Percentiles rank a stretch among this genome's conserved stretches.
Evolutionary conservation across 2,113 vertebrate genomes (phyloP).

Genomic region (Zeus faber): DNA sequence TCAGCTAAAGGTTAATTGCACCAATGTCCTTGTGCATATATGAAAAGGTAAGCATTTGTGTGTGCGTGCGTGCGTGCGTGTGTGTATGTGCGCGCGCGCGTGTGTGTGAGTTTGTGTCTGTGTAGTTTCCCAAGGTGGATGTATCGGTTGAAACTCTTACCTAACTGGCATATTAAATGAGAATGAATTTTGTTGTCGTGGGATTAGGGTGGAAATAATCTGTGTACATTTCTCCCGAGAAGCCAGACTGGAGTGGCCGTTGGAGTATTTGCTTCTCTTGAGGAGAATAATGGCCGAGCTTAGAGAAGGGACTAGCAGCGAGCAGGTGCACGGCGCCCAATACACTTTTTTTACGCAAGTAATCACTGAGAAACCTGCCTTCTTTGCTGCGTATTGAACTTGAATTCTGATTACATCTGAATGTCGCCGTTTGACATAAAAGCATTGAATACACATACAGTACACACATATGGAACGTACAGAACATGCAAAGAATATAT

Average conservation of each 20-base stretch:
- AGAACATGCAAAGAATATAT: too few relatives aligned
- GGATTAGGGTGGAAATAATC: conserved; percentile 70
- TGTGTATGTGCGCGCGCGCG: conserved; percentile 1
- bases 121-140: conserved; percentile 26
- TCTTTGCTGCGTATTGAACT: too few relatives aligned
- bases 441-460: too few relatives aligned
- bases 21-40: conserved; percentile 63
- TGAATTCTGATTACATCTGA: too few relatives aligned
- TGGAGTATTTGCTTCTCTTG: conserved; percentile 58
- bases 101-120: background rate
- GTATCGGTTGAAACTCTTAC: conserved; percentile 53
- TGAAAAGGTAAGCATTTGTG: conserved; percentile 32
- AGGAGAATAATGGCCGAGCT: conserved; percentile 17
- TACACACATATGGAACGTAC: too few relatives aligned
- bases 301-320: conserved; percentile 34
- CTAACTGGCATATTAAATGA: conserved; percentile 49
- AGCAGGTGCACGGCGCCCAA: conserved; percentile 70
- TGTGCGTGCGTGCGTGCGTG: conserved; percentile 29
- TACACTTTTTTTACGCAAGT: too few relatives aligned
- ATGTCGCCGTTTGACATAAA: too few relatives aligned
- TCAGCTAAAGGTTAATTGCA: conserved; percentile 73
- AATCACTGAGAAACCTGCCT: too few relatives aligned
- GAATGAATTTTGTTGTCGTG: conserved; percentile 59
- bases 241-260: conserved; percentile 61
- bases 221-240: conserved; percentile 65